Percentiles rank a stretch among this genome's conserved stretches.
Conservation (phyloP, 2,113 vertebrate genomes). For the Speoplatyrhinus poulsoni region DNA sequence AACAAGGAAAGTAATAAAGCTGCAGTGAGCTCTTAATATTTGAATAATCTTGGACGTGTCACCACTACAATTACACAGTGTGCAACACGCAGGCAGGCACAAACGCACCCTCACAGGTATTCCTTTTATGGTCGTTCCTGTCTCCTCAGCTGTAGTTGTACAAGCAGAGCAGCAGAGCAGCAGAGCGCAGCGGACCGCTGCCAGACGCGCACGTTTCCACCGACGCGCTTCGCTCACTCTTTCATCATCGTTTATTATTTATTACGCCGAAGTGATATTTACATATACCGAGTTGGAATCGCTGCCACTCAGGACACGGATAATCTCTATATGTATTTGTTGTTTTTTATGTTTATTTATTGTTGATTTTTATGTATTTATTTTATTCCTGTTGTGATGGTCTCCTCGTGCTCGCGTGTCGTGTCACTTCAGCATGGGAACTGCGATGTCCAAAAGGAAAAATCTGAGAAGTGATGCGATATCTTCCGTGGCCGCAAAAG, state of each 20-base stretch:
- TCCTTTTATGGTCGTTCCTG: constrained; percentile 69
- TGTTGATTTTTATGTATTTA: background rate
- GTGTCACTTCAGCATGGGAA: constrained; percentile 87
- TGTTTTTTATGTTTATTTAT: background rate
- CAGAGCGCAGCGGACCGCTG: constrained; percentile 15
- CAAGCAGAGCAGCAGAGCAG: constrained; percentile 23
- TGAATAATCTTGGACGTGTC: no score
- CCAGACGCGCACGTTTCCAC: constrained; percentile 2
- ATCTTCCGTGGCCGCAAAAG: constrained; percentile 93
- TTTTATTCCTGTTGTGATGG: constrained; percentile 60
- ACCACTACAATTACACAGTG: no score
- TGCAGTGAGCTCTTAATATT: no score
- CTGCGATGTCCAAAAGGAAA: constrained; percentile 91
- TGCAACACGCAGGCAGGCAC: background rate
- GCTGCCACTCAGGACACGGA: background rate
- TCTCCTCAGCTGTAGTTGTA: constrained; percentile 25
- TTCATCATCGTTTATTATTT: background rate
- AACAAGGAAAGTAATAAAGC: no score
- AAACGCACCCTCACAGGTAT: background rate
- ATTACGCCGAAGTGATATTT: background rate
- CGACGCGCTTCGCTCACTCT: background rate
- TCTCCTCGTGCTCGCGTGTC: constrained; percentile 48
- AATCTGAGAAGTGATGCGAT: constrained; percentile 89
- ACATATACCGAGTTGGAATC: background rate
- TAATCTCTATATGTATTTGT: background rate